A percentile compares a stretch with the other conserved stretches of the same genome.
phyloP scores from a whole-genome alignment of 1,140 invertebrate genomes.

The Drosophila virilis region DNA sequence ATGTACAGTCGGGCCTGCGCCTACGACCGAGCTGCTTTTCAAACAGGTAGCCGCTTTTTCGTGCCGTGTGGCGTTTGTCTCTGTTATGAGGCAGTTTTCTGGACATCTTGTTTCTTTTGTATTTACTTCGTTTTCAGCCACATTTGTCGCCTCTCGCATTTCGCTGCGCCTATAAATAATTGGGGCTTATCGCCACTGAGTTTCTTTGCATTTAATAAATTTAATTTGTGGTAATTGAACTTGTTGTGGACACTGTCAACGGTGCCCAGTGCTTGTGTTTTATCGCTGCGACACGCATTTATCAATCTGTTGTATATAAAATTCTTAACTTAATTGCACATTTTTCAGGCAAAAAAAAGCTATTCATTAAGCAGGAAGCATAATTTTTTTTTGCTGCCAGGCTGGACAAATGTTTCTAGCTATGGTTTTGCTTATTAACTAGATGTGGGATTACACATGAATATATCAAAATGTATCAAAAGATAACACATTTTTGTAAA shows the following conservation, averaged over 20 bases:
- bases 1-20: conserved; percentile 1
- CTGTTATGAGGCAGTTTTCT: conserved; percentile 56
- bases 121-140: conserved; percentile 8
- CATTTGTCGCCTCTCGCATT: conserved; percentile 46
- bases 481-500: too few relatives aligned
- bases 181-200: conserved; percentile 62
- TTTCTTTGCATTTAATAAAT: conserved; percentile 72
- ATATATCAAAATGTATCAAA: neutral
- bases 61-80: conserved; percentile 47
- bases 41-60: conserved; percentile 34
- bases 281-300: conserved; percentile 32
- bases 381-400: conserved; percentile 18
- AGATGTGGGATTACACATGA: neutral
- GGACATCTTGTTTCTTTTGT: conserved; percentile 15
- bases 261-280: conserved; percentile 27
- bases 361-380: conserved; percentile 55
- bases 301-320: conserved; percentile 48
- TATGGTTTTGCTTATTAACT: neutral
- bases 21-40: conserved; percentile 7
- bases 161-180: conserved; percentile 77
- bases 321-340: conserved; percentile 58
- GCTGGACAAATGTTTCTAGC: neutral
- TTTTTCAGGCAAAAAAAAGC: conserved; percentile 48
- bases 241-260: conserved; percentile 39
- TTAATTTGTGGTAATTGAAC: conserved; percentile 80